Conservation (phyloP, 2,888 invertebrate species). For the Xestia sexstrigata region DNA sequence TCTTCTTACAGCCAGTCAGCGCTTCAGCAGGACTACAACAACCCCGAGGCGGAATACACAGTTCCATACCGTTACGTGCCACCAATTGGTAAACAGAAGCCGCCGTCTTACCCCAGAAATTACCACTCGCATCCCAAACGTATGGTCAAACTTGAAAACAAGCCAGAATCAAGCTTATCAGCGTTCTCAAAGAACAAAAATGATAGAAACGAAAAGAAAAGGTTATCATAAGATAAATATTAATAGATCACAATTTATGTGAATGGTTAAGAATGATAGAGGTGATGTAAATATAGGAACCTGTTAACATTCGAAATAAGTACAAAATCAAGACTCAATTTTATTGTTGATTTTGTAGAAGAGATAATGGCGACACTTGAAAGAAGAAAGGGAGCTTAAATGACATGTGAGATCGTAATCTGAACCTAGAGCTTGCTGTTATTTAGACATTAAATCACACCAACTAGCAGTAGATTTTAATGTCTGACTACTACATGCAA, state of each 20-base stretch:
- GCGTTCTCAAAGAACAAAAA: slow-evolving; percentile 71
- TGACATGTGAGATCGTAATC: background rate
- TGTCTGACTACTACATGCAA: background rate
- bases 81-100: slow-evolving; percentile 78
- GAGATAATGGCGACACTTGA: background rate
- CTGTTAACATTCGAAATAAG: slow-evolving; percentile 40
- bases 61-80: slow-evolving; percentile 75
- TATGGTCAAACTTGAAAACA: slow-evolving; percentile 80
- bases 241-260: slow-evolving; percentile 36
- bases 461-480: background rate
- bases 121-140: slow-evolving; percentile 86
- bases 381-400: background rate
- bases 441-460: background rate
- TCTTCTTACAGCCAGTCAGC: slow-evolving; percentile 74
- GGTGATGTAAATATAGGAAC: slow-evolving; percentile 73
- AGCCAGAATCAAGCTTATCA: slow-evolving; percentile 65
- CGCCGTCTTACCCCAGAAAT: slow-evolving; percentile 82
- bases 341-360: slow-evolving; percentile 25
- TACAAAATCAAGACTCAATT: slow-evolving; percentile 21
- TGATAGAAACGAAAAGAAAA: slow-evolving; percentile 76
- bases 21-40: slow-evolving; percentile 75
- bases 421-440: background rate
- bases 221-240: slow-evolving; percentile 67
- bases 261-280: slow-evolving; percentile 55
- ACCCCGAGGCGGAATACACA: slow-evolving; percentile 81